Evolutionary conservation across 2,888 invertebrate genomes (phyloP).

Genomic region (Eristalis pertinax): DNA sequence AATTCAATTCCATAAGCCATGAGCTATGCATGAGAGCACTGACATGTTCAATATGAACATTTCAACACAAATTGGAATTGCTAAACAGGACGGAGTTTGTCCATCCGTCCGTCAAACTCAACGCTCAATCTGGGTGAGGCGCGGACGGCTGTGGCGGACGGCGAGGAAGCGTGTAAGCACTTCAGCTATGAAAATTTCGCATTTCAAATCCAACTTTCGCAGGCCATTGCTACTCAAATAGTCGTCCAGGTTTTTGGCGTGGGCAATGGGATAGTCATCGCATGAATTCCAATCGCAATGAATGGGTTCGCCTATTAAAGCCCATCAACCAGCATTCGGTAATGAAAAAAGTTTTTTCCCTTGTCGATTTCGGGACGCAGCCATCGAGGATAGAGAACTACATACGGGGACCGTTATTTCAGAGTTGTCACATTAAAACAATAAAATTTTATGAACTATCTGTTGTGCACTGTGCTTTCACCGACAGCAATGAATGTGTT

Average conservation of each 20-base stretch:
- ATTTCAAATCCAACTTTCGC: constrained; percentile 26
- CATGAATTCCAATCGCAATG: constrained; percentile 25
- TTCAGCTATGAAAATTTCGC: constrained; percentile 39
- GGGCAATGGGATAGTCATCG: constrained; percentile 10
- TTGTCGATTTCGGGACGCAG: background rate
- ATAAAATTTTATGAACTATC: constrained; percentile 12
- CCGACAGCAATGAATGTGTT: background rate
- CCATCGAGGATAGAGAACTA: background rate
- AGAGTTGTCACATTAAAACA: constrained; percentile 60
- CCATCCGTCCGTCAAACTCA: background rate
- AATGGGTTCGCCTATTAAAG: constrained; percentile 46
- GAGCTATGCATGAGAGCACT: constrained; percentile 47
- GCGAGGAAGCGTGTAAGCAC: background rate
- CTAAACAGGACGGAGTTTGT: constrained; percentile 30
- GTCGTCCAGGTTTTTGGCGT: background rate
- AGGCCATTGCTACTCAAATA: background rate
- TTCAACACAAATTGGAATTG: constrained; percentile 57
- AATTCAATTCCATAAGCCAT: constrained; percentile 55
- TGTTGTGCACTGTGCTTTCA: background rate
- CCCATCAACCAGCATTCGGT: constrained; percentile 40
- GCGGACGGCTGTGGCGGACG: background rate
- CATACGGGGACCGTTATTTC: constrained; percentile 15
- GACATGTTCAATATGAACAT: constrained; percentile 52
- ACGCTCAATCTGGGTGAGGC: background rate
- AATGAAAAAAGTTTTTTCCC: constrained; percentile 36